These are phyloP conservation scores for Diabrotica balteata DNA, from an alignment of 2,888 invertebrate species.

Conservation along the genomic window DNA sequence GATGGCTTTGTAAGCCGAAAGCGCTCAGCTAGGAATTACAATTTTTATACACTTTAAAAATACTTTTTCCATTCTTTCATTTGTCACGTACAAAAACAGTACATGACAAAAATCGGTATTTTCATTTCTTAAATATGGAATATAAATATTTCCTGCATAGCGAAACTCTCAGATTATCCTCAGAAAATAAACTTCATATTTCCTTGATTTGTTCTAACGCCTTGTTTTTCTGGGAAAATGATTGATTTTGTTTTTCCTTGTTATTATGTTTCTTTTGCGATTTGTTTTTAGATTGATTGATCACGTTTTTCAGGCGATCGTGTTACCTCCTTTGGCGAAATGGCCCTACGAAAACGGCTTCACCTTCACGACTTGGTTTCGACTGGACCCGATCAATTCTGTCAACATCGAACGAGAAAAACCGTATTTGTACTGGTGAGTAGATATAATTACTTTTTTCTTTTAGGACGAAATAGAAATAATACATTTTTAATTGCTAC, in stretches of 20 bases:
- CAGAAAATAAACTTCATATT: constrained; percentile 10
- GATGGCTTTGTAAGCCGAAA: no score
- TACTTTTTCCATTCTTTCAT: no score
- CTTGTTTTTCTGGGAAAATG: constrained; percentile 8
- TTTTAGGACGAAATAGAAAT: no score
- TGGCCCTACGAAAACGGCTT: constrained; percentile 99
- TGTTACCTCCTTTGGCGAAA: constrained; percentile 94
- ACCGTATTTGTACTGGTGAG: constrained; percentile 96
- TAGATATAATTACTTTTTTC: constrained; percentile 14
- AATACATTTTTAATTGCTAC: no score
- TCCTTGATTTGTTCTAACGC: constrained; percentile 11
- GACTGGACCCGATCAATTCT: constrained; percentile 97
- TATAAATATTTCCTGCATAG: not conserved
- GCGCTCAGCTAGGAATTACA: no score
- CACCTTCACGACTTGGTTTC: constrained; percentile 99
- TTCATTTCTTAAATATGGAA: no score
- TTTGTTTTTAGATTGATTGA: constrained; percentile 24
- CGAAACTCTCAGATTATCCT: not conserved
- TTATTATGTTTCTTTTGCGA: constrained; percentile 34
- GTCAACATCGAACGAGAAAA: constrained; percentile 99
- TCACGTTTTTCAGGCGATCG: constrained; percentile 81
- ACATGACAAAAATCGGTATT: no score
- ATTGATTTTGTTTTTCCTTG: constrained; percentile 14
- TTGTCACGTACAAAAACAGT: not conserved
- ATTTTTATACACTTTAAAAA: no score